Evolutionary conservation across 2,888 invertebrate species (phyloP).

Genomic region (Clusia tigrina): DNA sequence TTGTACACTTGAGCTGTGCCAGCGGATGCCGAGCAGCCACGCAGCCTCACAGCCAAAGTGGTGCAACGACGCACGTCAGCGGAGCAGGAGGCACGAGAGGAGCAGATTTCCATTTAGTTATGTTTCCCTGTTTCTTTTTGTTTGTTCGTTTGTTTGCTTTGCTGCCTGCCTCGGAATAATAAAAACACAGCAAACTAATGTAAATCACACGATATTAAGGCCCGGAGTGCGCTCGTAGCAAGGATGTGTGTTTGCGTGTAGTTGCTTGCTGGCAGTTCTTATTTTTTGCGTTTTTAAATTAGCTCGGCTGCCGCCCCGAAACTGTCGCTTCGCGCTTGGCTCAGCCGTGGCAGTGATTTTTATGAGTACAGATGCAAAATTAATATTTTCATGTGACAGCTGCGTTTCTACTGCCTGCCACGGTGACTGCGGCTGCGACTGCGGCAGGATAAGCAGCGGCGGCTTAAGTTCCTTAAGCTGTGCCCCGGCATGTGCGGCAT

Average conservation of each 20-base stretch:
- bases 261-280: too few relatives aligned
- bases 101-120: too few relatives aligned
- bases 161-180: too few relatives aligned
- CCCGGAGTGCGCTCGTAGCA: too few relatives aligned
- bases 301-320: neutral
- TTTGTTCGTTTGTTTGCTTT: too few relatives aligned
- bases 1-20: constrained; percentile 29
- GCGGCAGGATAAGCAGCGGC: neutral
- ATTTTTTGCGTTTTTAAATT: neutral
- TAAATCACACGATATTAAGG: constrained; percentile 22
- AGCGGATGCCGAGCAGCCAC: neutral
- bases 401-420: neutral
- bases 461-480: neutral
- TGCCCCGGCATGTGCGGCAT: neutral
- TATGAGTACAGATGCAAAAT: neutral
- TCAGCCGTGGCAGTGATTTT: neutral
- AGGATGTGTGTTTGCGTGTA: too few relatives aligned
- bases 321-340: neutral
- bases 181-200: constrained; percentile 2
- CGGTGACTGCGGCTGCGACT: neutral
- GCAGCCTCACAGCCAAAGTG: neutral
- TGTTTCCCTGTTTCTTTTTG: too few relatives aligned
- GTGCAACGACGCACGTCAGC: too few relatives aligned
- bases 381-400: constrained; percentile 1
- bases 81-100: too few relatives aligned